Conservation (phyloP, 2,797 vertebrate species). For the Crenuchus spilurus region DNA sequence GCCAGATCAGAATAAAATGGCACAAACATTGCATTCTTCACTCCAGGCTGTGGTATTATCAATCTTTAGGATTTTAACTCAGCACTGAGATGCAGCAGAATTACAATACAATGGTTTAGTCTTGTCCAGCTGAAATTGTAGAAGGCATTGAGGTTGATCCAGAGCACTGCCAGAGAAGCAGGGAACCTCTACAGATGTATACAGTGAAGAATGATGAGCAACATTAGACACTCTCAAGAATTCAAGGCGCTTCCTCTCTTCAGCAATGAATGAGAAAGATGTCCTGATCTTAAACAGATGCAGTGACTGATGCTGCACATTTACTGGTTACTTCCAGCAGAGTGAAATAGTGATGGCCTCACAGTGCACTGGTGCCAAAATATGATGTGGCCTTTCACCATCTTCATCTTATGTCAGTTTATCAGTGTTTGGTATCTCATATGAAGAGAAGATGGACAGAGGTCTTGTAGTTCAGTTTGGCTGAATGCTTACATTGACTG, state of each 20-base stretch:
- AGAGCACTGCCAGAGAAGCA: conserved; percentile 26
- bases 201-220: conserved; percentile 30
- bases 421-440: background rate
- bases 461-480: background rate
- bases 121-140: conserved; percentile 18
- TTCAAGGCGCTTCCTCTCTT: conserved; percentile 32
- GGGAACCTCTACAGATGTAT: conserved; percentile 20
- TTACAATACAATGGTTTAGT: conserved; percentile 10
- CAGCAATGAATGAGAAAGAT: conserved; percentile 15
- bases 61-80: conserved; percentile 16
- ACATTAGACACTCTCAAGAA: conserved; percentile 17
- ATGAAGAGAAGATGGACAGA: background rate
- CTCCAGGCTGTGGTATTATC: background rate
- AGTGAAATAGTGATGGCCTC: conserved; percentile 33
- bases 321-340: conserved; percentile 22
- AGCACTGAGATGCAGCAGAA: conserved; percentile 5
- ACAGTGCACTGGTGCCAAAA: conserved; percentile 6
- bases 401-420: background rate
- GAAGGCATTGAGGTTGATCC: conserved; percentile 15
- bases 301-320: conserved; percentile 35
- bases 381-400: background rate
- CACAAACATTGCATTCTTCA: conserved; percentile 6
- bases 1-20: background rate
- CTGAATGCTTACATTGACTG: background rate
- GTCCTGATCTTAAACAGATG: conserved; percentile 43